phyloP scores from a whole-genome alignment of 2,113 vertebrate species.

The Prunella himalayana region DNA sequence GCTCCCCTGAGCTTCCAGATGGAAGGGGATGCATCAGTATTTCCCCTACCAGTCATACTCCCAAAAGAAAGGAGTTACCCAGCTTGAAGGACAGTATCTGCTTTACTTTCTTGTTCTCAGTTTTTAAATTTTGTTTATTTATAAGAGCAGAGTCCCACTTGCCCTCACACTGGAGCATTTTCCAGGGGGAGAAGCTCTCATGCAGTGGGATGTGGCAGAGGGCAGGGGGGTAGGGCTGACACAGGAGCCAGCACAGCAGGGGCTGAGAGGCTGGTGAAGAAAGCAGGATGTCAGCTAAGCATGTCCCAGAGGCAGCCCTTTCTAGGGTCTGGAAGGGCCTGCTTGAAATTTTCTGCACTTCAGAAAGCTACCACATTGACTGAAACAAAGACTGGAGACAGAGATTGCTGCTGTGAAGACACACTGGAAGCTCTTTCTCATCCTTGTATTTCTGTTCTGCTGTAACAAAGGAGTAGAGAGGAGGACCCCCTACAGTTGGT shows the following conservation, averaged over 20 bases:
- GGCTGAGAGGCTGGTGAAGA: background rate
- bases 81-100: background rate
- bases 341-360: background rate
- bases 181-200: background rate
- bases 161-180: background rate
- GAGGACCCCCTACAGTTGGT: fast-evolving
- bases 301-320: background rate
- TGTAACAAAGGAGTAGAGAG: background rate
- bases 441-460: background rate
- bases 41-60: background rate
- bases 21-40: background rate
- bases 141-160: background rate
- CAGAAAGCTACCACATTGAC: background rate
- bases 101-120: background rate
- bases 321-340: background rate
- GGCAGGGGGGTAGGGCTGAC: background rate
- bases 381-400: background rate
- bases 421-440: background rate
- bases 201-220: background rate
- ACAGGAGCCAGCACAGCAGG: background rate
- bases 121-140: background rate
- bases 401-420: background rate
- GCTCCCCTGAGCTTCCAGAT: background rate
- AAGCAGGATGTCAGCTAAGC: background rate
- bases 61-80: background rate